These are phyloP conservation scores for Sciurus carolinensis DNA, from an alignment of 2,797 vertebrate genomes.

Conservation along the genomic window DNA sequence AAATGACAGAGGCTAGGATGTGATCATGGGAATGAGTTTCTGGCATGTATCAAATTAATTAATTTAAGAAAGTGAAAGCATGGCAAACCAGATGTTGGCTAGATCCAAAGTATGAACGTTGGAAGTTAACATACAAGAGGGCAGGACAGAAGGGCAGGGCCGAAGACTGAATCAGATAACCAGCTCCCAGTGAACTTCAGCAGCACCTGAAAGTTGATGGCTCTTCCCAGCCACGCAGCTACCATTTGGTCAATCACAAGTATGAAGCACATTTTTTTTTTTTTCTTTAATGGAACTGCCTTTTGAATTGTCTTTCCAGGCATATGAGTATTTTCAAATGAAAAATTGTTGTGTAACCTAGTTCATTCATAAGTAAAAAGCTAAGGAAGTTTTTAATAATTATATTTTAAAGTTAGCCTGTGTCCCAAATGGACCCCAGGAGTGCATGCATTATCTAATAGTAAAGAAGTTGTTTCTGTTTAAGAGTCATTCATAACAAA, in stretches of 20 bases:
- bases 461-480: background rate
- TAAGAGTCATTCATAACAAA: background rate
- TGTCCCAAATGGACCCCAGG: background rate
- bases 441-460: background rate
- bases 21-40: background rate
- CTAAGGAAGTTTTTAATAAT: background rate
- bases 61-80: slow-evolving; percentile 23
- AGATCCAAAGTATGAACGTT: background rate
- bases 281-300: background rate
- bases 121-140: background rate
- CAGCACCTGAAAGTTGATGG: background rate
- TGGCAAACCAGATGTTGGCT: background rate
- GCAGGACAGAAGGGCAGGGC: background rate
- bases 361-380: slow-evolving; percentile 11
- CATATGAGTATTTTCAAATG: background rate
- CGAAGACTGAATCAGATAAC: background rate
- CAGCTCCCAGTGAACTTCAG: background rate
- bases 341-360: background rate
- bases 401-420: slow-evolving; percentile 17
- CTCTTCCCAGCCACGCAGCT: background rate
- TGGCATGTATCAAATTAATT: background rate
- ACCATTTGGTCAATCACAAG: background rate
- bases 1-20: background rate
- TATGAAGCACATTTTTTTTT: background rate
- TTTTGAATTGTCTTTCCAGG: slow-evolving; percentile 25